phyloP scores from a whole-genome alignment of 1,140 invertebrate species.

The Lepidurus couesii region DNA sequence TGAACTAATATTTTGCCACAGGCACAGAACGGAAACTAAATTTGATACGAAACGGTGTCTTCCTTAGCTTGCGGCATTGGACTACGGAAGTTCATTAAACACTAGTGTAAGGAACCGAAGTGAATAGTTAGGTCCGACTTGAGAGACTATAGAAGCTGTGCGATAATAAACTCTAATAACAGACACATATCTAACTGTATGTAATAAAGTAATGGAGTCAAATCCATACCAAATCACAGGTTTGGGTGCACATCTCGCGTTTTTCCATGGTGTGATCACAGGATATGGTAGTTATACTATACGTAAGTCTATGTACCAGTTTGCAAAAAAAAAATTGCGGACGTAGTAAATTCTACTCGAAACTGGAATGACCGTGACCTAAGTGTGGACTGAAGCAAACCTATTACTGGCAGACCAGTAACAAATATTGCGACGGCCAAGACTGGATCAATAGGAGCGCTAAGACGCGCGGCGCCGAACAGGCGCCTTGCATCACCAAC shows the following conservation, averaged over 20 bases:
- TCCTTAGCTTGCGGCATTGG: background rate
- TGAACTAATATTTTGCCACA: background rate
- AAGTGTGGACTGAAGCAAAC: background rate
- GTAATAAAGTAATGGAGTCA: background rate
- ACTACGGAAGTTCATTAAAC: no score
- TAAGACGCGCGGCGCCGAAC: constrained; percentile 14
- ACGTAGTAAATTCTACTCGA: background rate
- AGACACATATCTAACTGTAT: no score
- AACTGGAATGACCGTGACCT: background rate
- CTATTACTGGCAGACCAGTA: constrained; percentile 3
- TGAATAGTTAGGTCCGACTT: no score
- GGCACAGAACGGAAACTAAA: background rate
- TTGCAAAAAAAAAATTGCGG: background rate
- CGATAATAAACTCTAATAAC: no score
- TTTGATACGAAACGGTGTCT: background rate
- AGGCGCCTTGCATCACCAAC: constrained; percentile 10
- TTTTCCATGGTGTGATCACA: background rate
- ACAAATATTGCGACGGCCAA: constrained; percentile 13
- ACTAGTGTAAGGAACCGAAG: no score
- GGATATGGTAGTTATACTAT: background rate
- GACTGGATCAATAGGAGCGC: background rate
- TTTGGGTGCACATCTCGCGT: constrained; percentile 1
- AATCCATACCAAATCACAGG: background rate
- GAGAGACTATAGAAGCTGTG: no score
- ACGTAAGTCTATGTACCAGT: background rate